These are phyloP conservation scores for Anthophora plumipes DNA, from an alignment of 2,888 invertebrate genomes.

Conservation along the genomic window DNA sequence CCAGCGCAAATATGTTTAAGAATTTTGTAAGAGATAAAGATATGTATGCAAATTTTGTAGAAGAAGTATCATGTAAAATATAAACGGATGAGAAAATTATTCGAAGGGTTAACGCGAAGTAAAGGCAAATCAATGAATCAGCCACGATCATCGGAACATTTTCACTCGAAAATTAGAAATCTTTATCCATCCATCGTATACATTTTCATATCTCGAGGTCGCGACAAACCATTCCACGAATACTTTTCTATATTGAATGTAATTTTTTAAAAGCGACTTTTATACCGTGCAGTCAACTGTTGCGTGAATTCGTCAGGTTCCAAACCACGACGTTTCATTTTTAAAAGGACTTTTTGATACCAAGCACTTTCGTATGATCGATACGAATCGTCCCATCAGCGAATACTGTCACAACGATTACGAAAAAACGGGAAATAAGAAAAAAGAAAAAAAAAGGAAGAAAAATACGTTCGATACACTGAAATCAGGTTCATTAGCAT, in stretches of 20 bases:
- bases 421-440: not conserved
- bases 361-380: constrained; percentile 13
- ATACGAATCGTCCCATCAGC: constrained; percentile 11
- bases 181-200: constrained; percentile 20
- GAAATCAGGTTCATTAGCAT: not conserved
- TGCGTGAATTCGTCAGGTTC: not conserved
- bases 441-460: too few relatives aligned
- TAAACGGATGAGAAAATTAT: not conserved
- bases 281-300: not conserved
- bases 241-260: too few relatives aligned
- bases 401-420: not conserved
- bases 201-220: constrained; percentile 9
- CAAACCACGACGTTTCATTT: not conserved
- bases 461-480: constrained; percentile 4
- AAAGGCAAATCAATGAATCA: too few relatives aligned
- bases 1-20: not conserved
- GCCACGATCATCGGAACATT: not conserved
- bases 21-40: not conserved
- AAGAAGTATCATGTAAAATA: not conserved
- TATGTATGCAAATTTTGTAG: not conserved
- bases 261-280: constrained; percentile 35
- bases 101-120: not conserved
- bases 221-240: constrained; percentile 23
- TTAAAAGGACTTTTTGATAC: constrained; percentile 9
- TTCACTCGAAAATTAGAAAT: constrained; percentile 7